Evolutionary conservation across 2,888 invertebrate genomes (phyloP), one percentile per base, ranked within the genome.

Genomic region (Thelaira solivaga): DNA sequence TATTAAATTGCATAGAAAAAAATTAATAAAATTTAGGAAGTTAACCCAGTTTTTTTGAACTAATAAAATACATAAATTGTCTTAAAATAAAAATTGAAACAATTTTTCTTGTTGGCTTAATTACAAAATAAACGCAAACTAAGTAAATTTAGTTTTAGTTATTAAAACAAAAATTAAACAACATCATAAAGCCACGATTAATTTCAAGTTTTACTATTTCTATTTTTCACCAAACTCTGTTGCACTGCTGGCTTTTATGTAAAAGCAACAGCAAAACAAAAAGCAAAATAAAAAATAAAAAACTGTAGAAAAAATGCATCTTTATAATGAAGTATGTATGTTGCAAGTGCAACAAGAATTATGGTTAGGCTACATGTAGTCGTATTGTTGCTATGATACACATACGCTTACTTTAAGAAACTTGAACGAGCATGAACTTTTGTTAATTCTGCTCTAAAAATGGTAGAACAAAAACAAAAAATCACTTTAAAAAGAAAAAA

Each of bases 391-490:
- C 47, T 47, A 45, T 47, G 26, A 68, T 59, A 39, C 47, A n/a
- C n/a, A 69, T 61, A 68, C 29, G 61, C 29, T 59, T 26, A 26
- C 53, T 55, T 39, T 41, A n/a, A 51, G 49, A 65, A 76, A 77
- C 72, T 77, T 81, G 82, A 82, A 81, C 81, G 82, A 82, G 81
- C 81, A 82, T 82, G 81, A 80, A 81, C 81, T 81, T 78, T 80
- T 76, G 59, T 65, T 71, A 53, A 71, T 76, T 76, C 36, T 76
- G 10, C 16, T 36, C 36, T 13, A 20, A 57, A 69, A 39, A 13
- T 29, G 2, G 13, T 18, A 39, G 36, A 39, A 57, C 13, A 61
- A 22, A 6, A 31, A 16, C 11, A 31, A n/a, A 16, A 10, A 34
- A 31, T 11, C 3, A 3, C 36, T 8, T n/a, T 13, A 29, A 36